Evolutionary conservation across 2,888 invertebrate genomes (phyloP).

Genomic region (Amphipoea lucens): DNA sequence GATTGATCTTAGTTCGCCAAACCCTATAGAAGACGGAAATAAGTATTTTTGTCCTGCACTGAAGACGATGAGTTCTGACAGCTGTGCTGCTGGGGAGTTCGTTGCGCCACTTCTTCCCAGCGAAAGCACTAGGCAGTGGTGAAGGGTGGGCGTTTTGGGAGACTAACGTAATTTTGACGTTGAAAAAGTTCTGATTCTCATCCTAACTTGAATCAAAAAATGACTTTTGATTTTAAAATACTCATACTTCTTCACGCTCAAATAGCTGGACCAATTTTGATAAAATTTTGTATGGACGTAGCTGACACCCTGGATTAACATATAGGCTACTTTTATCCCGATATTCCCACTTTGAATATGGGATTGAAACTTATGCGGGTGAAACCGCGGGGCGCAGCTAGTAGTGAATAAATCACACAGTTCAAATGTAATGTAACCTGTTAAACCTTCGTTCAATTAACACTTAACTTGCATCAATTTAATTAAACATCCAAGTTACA

Average conservation of each 20-base stretch:
- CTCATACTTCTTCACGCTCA: too few relatives aligned
- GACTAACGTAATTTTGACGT: not conserved
- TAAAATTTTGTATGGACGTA: too few relatives aligned
- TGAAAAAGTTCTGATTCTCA: not conserved
- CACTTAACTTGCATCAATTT: slow-evolving; percentile 19
- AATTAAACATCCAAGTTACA: slow-evolving; percentile 33
- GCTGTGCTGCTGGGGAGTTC: not conserved
- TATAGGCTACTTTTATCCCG: too few relatives aligned
- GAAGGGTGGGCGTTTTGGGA: too few relatives aligned
- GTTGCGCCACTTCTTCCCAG: not conserved
- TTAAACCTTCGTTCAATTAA: slow-evolving; percentile 5
- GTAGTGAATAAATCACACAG: not conserved
- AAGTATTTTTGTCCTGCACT: not conserved
- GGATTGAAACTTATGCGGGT: too few relatives aligned
- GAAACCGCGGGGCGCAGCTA: too few relatives aligned
- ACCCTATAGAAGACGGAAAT: too few relatives aligned
- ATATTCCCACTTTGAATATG: too few relatives aligned
- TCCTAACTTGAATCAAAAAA: not conserved
- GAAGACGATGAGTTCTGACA: not conserved
- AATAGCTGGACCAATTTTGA: too few relatives aligned
- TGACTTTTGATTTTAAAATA: not conserved
- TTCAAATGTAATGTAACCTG: not conserved
- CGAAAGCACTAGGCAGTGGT: not conserved
- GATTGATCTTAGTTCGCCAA: not conserved
- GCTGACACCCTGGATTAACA: too few relatives aligned